Evolutionary conservation across 64 coral and sea anemone species (phyloP), one percentile per base, ranked within the genome.

Genomic region (Montipora efflorescens): DNA sequence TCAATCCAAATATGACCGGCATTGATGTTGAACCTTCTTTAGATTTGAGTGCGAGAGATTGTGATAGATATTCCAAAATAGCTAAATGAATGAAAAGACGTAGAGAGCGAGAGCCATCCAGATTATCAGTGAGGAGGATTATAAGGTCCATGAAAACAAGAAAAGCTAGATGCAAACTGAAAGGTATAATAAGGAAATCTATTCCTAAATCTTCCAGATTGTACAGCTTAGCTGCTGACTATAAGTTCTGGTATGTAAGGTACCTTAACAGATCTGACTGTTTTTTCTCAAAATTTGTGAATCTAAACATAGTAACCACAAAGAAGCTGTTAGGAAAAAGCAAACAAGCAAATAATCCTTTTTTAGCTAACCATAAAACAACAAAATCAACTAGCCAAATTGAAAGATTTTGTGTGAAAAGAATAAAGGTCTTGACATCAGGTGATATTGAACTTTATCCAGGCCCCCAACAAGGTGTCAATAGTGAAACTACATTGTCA

Each of bases 211-310:
- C 80, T 59, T 8, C 55, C 10, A 12, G 36, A 12, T 28, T 11
- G 18, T 83, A 83, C 59, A 61, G 8, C 12, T 66, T 83, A 3
- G 80, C 21, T 19, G 61, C 52, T 83, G 80, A 83, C 59, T 83
- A 64, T 66, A 83, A 83, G 80, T 57, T 83, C 21, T 83, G 80
- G 52, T 83, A 83, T 46, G 52, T 83, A 25, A 83, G 19, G 51
- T 80, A 52, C 52, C 50, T 83, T 43, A 49, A 83, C 59, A 57
- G 55, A 62, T 59, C 50, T 19, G 80, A 83, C 59, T 83, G 80
- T 83, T 83, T 62, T 50, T 83, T 83, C 28, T 46, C 59, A 2
- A 83, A 83, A 7, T 57, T 57, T 36, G 80, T 9, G 8, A 58
- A 25, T 57, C 50, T 61, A 25, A 57, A 57, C 11, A 83, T 49